Base-by-base conservation (phyloP, 2,797 vertebrate genomes). In the Zenarchopterus dispar region DNA sequence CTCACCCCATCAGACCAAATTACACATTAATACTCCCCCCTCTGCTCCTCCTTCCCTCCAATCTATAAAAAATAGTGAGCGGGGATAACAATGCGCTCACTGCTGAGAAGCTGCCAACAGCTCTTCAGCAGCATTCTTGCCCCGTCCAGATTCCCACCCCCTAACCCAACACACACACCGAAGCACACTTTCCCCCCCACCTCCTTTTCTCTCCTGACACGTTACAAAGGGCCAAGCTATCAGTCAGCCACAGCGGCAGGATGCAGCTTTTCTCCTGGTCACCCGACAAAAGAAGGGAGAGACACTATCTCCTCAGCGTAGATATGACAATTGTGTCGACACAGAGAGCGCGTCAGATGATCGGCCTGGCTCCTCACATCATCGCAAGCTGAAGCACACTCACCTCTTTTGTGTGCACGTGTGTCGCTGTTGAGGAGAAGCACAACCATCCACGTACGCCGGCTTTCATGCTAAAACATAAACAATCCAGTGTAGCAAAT, bases 61-160 rank as follows among this genome's bases (percentile, higher is more conserved):
- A 77, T 76, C 80, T 87, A 84, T 90, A 84, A 91, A 92, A 28
- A 90, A 85, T 39, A 39, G 84, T 88, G 78, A 89, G 85, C 81
- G 78, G 87, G 79, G 80, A 73, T 81, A 91, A 93, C 91, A 93
- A 93, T 91, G 84, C 75, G 55, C 47, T 84, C 66, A 73, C 75
- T 85, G 79, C 84, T 77, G 84, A 81, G 81, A 79, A 83, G 76
- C 86, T 73, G 75, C 75, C 73, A 71, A 16, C 36, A 39, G 36
- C 36, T 39, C 36, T 39, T 81, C 73, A 67, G 70, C 64, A 61
- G 54, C 88, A 85, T 85, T 82, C 74, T 75, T 71, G 59, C 24
- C 65, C 62, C 28, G 21, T 55, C 18, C 51, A 13, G n/a, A 48
- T 24, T 31, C 22, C 26, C 36, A 18, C 22, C 3, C 17, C 24